Base-by-base conservation (phyloP, 2,797 vertebrate genomes). In the Ctenosaura bakeri region DNA sequence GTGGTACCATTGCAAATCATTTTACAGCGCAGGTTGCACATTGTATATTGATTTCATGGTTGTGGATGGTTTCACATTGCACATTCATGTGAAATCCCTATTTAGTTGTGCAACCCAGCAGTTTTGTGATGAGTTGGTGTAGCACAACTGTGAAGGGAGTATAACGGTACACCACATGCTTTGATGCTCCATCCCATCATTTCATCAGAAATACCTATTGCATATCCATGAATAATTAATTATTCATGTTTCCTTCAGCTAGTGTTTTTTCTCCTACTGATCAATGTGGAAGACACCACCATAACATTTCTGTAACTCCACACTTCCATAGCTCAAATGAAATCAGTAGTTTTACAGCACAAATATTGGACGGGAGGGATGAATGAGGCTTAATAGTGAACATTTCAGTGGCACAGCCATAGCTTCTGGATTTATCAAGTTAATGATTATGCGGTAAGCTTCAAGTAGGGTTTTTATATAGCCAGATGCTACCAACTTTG, bases 251-350 rank as follows among this genome's bases (percentile, higher is more conserved):
- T 93, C 81, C 13, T n/a, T 82, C 66, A 84, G 83, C 82, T 74
- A 54, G 83, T 62, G 32, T 4, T 59, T n/a, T 81, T 89, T 0
- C 26, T 38, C 59, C 38, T n/a, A 13, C n/a, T 80, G 87, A 86
- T 59, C 10, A 20, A 56, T 83, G 77, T 76, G 46, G 77, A 82
- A 77, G 71, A 35, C 24, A 82, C 9, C 29, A 69, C 89, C 91
- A 74, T 14, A 90, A 16, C 0, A 0, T 86, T 2, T 89, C 87
- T 83, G 76, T 86, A 38, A 0, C 1, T 46, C 56, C n/a, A 35
- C 20, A 26, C 73, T 69, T 76, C n/a, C 71, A 22, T 91, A 85
- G 81, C 1, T 32, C 89, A 79, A 26, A 35, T 88, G 88, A 91
- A 84, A 80, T 7, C 8, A 46, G 0, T 84, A 64, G 85, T 85